These are phyloP conservation scores for Artibeus lituratus DNA, from an alignment of 2,797 vertebrate genomes.

Conservation along the genomic window DNA sequence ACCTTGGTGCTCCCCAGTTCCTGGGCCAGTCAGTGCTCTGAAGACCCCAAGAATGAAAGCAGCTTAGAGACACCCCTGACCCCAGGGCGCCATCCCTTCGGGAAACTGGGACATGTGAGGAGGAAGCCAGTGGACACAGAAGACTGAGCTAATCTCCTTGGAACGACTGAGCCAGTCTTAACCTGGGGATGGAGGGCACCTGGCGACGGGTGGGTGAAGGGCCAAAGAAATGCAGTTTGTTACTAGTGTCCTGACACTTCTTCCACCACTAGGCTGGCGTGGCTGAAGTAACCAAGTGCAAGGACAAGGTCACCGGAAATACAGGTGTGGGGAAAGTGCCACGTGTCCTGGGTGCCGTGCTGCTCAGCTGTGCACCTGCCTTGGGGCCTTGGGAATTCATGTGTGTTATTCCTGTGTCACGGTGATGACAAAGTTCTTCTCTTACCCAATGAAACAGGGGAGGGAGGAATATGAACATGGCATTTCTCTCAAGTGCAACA, in stretches of 20 bases:
- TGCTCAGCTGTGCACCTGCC: neutral
- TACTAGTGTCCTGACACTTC: neutral
- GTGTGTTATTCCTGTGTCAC: neutral
- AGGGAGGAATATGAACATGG: neutral
- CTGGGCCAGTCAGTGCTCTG: neutral
- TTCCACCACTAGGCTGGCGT: neutral
- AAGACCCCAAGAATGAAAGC: neutral
- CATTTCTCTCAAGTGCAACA: constrained; percentile 35
- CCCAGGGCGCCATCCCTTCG: neutral
- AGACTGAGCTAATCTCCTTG: neutral
- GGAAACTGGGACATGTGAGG: neutral
- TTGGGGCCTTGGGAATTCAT: neutral
- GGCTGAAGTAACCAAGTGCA: neutral
- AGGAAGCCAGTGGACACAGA: neutral
- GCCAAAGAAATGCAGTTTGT: neutral
- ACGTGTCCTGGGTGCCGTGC: neutral
- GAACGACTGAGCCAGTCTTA: neutral
- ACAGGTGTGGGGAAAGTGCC: neutral
- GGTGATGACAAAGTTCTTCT: constrained; percentile 16
- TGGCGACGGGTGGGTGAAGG: neutral
- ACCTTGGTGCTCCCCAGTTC: neutral
- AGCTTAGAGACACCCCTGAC: neutral
- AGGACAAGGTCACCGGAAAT: neutral
- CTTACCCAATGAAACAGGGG: neutral
- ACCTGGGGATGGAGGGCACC: too few relatives aligned